Conservation (phyloP, 2,797 vertebrate species). For the Enteromius trimaculatus region DNA sequence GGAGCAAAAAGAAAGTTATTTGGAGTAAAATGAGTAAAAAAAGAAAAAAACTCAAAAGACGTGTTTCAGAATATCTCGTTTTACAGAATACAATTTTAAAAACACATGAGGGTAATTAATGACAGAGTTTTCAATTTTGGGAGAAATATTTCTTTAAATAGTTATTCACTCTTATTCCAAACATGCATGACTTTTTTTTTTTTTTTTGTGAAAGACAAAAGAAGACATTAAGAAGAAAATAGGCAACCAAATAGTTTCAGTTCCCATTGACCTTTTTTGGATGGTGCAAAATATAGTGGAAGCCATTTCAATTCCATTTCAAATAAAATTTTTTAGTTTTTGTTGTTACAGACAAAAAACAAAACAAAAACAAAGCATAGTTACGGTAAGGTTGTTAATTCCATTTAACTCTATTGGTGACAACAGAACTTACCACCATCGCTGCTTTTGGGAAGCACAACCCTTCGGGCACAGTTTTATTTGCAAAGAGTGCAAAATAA, state of each 20-base stretch:
- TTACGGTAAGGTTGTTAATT: background rate
- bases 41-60: too few species aligned
- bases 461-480: conserved; percentile 40
- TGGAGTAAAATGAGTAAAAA: background rate
- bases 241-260: background rate
- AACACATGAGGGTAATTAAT: background rate
- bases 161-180: background rate
- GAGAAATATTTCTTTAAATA: too few species aligned
- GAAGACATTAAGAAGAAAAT: background rate
- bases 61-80: background rate
- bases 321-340: background rate
- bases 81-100: background rate
- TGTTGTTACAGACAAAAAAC: conserved; percentile 13
- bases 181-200: too few species aligned
- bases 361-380: background rate
- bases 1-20: background rate
- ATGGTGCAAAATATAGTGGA: background rate
- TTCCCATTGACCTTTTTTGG: background rate
- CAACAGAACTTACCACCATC: background rate
- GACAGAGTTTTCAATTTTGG: background rate
- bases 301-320: background rate
- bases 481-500: conserved; percentile 28
- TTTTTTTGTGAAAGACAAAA: background rate
- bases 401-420: too few species aligned
- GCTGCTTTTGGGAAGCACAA: conserved; percentile 10